These are phyloP conservation scores for Dicaeum eximium DNA, from an alignment of 2,113 vertebrate genomes.

Conservation along the genomic window DNA sequence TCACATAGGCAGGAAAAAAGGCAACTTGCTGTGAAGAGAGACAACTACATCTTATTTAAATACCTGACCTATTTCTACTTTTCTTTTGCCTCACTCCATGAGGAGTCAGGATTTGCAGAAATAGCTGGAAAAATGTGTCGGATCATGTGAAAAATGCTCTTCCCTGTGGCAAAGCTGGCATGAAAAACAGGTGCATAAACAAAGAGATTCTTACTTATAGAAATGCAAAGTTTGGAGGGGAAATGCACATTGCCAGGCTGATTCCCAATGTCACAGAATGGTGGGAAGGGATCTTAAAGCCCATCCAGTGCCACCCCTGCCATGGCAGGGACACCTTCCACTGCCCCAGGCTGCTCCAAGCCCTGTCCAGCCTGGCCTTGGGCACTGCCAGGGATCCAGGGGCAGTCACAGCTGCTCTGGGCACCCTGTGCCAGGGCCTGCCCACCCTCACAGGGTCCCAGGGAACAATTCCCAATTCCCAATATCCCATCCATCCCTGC, in stretches of 20 bases:
- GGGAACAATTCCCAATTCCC: background rate
- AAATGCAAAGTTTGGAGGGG: background rate
- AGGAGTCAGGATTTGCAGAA: background rate
- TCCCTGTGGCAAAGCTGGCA: background rate
- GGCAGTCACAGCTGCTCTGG: background rate
- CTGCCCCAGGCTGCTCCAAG: fast-evolving
- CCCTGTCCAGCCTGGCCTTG: background rate
- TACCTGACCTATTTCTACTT: constrained; percentile 53
- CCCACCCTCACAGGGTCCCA: fast-evolving
- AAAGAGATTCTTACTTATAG: background rate
- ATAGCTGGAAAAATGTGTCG: background rate
- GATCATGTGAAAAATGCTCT: background rate
- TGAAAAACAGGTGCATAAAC: background rate
- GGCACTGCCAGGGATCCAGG: background rate
- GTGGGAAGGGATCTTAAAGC: background rate
- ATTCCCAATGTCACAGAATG: background rate
- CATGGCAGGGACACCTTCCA: background rate
- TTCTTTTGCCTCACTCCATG: background rate
- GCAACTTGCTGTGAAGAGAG: constrained; percentile 34
- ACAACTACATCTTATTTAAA: constrained; percentile 23
- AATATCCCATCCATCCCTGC: background rate
- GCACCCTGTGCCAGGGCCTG: background rate
- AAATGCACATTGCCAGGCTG: background rate
- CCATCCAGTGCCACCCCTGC: fast-evolving
- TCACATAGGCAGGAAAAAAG: background rate